Base-by-base conservation (phyloP, 2,888 invertebrate genomes). In the Blastobasis adustella region DNA sequence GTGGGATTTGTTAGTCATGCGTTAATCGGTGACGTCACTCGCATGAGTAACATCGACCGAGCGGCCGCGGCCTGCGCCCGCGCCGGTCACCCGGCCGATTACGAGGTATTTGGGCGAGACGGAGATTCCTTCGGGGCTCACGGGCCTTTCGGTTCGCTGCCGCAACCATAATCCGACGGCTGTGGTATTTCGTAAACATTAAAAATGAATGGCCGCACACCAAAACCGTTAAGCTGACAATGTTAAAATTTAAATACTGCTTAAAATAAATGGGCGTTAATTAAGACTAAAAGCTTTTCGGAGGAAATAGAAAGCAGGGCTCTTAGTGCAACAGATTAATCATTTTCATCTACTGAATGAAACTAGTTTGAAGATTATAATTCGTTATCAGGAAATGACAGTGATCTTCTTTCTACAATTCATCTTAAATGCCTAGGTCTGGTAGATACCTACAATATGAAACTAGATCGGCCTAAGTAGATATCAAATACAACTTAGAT, bases 1-100 rank as follows among this genome's bases (percentile, higher is more conserved):
- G 58, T 68, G 68, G 57, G 65, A 67, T 70, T 8, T 42, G 42
- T 84, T 82, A 83, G 73, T 86, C 86, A 84, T 71, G 63, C 72
- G 67, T 72, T 74, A 76, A 81, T 79, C 69, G 73, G 59, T 86
- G 86, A 87, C 85, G 85, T 84, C 84, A 86, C 57, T 5, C 58
- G 58, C 63, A 68, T 86, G 86, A 85, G 80, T 85, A 85, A 86
- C 69, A 23, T 23, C 73, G 61, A 62, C 53, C 63, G 69, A 72
- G 63, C 23, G 23, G 66, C 69, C 66, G 75, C 72, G 65, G 49
- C 53, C 69, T 66, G 75, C 72, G 65, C 49, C 53, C 63, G 62
- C 61, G 67, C 65, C 69, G 69, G 65, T 66, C 72, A 71, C 69
- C 66, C 62, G 68, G 69, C 66, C 67, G 73, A 75, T 75, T 69